Conservation (phyloP, 2,797 vertebrate genomes). For the Anabas testudineus region DNA sequence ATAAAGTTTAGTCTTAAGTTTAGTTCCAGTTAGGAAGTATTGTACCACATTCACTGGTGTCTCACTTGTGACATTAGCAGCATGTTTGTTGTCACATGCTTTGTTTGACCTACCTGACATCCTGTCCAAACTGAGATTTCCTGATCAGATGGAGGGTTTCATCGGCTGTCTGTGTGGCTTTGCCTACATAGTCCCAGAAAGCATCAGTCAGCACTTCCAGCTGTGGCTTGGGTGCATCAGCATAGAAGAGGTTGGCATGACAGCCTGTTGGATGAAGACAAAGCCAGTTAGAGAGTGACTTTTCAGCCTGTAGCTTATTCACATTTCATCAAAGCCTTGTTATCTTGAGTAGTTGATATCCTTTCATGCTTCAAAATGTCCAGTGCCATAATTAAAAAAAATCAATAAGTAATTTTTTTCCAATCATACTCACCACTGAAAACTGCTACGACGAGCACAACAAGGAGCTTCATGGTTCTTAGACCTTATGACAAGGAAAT, state of each 20-base stretch:
- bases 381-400: background rate
- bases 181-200: constrained; percentile 84
- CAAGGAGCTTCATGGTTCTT: constrained; percentile 81
- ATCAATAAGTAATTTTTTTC: too few species aligned
- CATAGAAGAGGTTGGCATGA: constrained; percentile 82
- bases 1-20: background rate
- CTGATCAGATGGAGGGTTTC: constrained; percentile 80
- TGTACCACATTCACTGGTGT: background rate
- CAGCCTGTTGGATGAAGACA: constrained; percentile 72
- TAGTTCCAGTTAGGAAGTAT: background rate
- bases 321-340: accelerated
- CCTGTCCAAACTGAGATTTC: constrained; percentile 80
- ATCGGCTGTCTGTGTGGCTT: constrained; percentile 81
- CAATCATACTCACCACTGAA: constrained; percentile 74
- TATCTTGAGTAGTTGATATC: background rate
- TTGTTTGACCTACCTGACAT: constrained; percentile 79
- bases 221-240: constrained; percentile 81
- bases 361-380: background rate
- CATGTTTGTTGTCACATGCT: background rate
- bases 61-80: background rate
- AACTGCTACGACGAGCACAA: constrained; percentile 75
- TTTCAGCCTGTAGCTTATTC: background rate
- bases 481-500: constrained; percentile 25
- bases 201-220: constrained; percentile 82
- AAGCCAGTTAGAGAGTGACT: background rate